These are phyloP conservation scores for Calameuta filiformis DNA, from an alignment of 2,888 invertebrate species.

Conservation along the genomic window DNA sequence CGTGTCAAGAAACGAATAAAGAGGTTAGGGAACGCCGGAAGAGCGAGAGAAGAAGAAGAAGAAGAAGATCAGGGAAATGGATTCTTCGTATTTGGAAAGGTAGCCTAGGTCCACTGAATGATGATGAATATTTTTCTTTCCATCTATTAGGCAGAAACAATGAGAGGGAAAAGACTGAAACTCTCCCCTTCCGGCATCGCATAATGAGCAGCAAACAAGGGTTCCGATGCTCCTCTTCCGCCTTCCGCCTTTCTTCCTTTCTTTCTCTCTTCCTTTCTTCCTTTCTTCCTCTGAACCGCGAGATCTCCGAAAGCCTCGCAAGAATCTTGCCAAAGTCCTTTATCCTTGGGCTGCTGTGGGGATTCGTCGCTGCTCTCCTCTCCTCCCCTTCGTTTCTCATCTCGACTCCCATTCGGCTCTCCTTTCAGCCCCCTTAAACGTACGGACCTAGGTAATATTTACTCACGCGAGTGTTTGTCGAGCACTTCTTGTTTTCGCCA, in stretches of 20 bases:
- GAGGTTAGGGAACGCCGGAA: too few relatives aligned
- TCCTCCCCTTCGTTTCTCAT: slow-evolving; percentile 14
- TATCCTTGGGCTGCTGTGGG: slow-evolving; percentile 16
- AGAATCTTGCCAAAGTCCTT: too few relatives aligned
- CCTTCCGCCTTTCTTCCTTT: slow-evolving; percentile 25
- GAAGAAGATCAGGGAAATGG: too few relatives aligned
- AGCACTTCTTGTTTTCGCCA: slow-evolving; percentile 58
- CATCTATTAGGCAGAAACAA: slow-evolving; percentile 7
- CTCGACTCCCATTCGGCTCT: slow-evolving; percentile 13
- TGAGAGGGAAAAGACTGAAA: slow-evolving; percentile 22
- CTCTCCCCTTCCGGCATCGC: slow-evolving; percentile 41
- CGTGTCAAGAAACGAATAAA: too few relatives aligned
- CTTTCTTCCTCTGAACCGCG: slow-evolving; percentile 22
- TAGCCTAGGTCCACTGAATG: too few relatives aligned
- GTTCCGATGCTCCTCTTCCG: slow-evolving; percentile 24
- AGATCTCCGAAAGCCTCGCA: not conserved
- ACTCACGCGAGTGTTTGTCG: slow-evolving; percentile 54
- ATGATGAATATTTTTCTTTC: not conserved
- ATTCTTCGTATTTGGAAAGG: too few relatives aligned
- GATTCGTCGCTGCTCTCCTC: slow-evolving; percentile 25
- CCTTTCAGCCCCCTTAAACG: slow-evolving; percentile 33
- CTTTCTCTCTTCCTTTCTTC: slow-evolving; percentile 28
- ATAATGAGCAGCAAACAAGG: slow-evolving; percentile 63
- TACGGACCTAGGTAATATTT: slow-evolving; percentile 54
- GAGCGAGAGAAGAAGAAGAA: too few relatives aligned